Base-by-base conservation (phyloP, 2,888 invertebrate species). In the Drosophila sordidapex region DNA sequence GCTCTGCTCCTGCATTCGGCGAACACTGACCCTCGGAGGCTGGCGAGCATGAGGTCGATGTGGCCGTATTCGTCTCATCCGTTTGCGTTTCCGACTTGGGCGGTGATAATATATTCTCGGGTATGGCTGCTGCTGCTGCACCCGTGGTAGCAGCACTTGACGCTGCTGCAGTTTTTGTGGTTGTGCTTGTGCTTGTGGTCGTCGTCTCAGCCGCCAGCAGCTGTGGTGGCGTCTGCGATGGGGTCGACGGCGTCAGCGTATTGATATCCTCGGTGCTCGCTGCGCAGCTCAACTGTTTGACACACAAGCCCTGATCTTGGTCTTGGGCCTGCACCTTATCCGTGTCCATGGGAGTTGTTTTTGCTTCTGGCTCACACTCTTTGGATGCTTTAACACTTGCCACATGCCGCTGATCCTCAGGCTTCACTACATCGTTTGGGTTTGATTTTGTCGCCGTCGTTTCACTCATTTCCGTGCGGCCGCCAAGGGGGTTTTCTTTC, bases 21-120 rank as follows among this genome's bases (percentile, higher is more conserved):
- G 92, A 92, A 10, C 90, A 75, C 70, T 92, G 91, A 36, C 90
- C 89, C 58, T 91, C 91, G 2, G 92, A 91, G n/a, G 91, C 91
- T 36, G 92, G 91, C 3, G 92, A 91, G 58, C 91, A 89, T 0
- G 92, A 91, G 5, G 87, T 87, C 49, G 91, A 92, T 36, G 91
- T 91, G 52, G 91, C 91, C 25, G 92, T 92, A 60, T 91, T 92
- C 29, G 91, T 92, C 68, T 91, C 92, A 81, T 92, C 92, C 21
- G 92, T 92, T 84, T 92, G 92, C 13, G 87, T 90, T 78, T 92
- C 92, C 25, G 92, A 91, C 58, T 92, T 92, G 59, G 92, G 91
- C 52, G 92, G 91, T 21, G 92, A 91, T 29, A 91, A 68, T 62
- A 92, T 91, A 65, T 92, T 92, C 46, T 92, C 92, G 33, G 91